Base-by-base conservation (phyloP, 2,797 vertebrate genomes). In the Myotis findleyi region DNA sequence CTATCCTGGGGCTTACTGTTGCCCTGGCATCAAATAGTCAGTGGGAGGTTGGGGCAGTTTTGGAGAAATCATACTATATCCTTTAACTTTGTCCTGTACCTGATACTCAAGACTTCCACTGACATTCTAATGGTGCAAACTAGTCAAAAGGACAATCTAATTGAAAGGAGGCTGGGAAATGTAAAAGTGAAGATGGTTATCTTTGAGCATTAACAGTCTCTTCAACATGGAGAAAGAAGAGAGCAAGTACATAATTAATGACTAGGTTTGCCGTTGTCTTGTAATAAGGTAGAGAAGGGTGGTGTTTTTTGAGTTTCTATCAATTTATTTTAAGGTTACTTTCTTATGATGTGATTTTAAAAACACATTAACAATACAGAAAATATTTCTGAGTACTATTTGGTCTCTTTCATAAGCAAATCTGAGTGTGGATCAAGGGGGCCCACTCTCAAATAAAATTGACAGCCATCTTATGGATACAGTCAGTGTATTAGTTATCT, bases 301-400 rank as follows among this genome's bases (percentile, higher is more conserved):
- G n/a, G 3, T 47, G 47, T 30, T 71, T 72, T 84, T 59, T 41
- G 13, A 69, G 17, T 81, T 92, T 79, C 20, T 25, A 51, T 69
- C 49, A 53, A 27, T 75, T 80, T 85, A 62, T 38, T 81, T 88
- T 55, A 23, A 20, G 38, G 8, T 59, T 92, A 75, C 18, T 89
- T 92, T 62, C 49, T 86, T 66, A 66, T 66, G 73, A 80, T 84
- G 79, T 79, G 16, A 84, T 73, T 89, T 73, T 68, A 11, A 68
- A 84, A 84, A 53, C 36, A 92, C 30, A 86, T 44, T 55, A 53
- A 47, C 0, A 27, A 62, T 64, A 38, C 5, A 62, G 4, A 13
- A 16, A 88, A 94, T 2, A 57, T 47, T 83, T 81, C n/a, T 55
- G 25, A 80, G 36, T 80, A 41, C 5, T 57, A 30, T 27, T 76